Evolutionary conservation across 2,797 vertebrate species (phyloP).

Genomic region (Sandelia bainsii): DNA sequence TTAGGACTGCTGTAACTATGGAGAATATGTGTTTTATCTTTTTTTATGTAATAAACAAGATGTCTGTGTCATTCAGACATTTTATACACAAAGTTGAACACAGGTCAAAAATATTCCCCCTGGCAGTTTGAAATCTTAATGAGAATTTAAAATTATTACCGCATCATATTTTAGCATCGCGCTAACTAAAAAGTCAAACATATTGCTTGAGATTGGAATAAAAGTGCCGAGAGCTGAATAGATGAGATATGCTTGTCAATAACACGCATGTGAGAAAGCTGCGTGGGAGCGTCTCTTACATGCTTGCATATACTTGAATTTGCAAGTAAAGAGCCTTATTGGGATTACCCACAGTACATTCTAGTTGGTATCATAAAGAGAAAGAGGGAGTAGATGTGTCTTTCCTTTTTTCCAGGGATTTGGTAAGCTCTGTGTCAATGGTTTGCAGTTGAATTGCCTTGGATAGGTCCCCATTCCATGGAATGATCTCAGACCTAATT

Average conservation of each 20-base stretch:
- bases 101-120: neutral
- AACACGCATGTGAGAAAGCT: conserved; percentile 78
- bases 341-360: conserved; percentile 86
- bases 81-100: neutral
- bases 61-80: neutral
- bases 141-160: conserved; percentile 32
- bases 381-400: conserved; percentile 78
- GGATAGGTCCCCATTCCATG: conserved; percentile 83
- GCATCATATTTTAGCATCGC: conserved; percentile 27
- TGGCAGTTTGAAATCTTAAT: conserved; percentile 23
- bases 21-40: neutral
- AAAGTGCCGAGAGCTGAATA: conserved; percentile 53
- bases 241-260: conserved; percentile 71
- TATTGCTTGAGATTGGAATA: conserved; percentile 55
- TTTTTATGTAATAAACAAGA: neutral
- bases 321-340: conserved; percentile 84
- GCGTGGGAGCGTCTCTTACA: conserved; percentile 86
- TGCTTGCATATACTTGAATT: conserved; percentile 82
- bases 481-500: conserved; percentile 91
- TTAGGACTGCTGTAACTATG: neutral
- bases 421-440: conserved; percentile 85
- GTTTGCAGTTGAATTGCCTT: conserved; percentile 81
- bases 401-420: conserved; percentile 73
- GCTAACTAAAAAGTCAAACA: conserved; percentile 51
- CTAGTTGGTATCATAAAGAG: conserved; percentile 83